phyloP scores from a whole-genome alignment of 1,140 invertebrate genomes.

The Vanessa atalanta region DNA sequence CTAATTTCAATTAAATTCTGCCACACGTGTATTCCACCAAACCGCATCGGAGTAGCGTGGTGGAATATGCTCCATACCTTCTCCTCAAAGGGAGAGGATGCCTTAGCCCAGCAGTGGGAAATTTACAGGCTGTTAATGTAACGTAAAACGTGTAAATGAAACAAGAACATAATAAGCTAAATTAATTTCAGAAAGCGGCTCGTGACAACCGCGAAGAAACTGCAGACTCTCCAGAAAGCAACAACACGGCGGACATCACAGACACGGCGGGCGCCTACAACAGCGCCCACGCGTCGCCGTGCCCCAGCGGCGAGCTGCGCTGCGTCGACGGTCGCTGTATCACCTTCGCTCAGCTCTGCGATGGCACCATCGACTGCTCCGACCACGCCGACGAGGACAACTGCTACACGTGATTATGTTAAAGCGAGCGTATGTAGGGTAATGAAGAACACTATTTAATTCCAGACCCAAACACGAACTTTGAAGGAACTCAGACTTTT shows the following conservation, averaged over 20 bases:
- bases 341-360: constrained; percentile 83
- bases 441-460: too few relatives aligned
- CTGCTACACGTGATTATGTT: constrained; percentile 71
- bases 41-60: too few relatives aligned
- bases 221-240: constrained; percentile 40
- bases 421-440: too few relatives aligned
- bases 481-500: too few relatives aligned
- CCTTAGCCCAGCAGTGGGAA: too few relatives aligned
- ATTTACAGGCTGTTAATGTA: too few relatives aligned
- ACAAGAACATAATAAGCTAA: not conserved
- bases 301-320: constrained; percentile 81
- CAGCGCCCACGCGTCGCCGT: constrained; percentile 77
- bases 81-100: too few relatives aligned
- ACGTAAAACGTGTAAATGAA: not conserved
- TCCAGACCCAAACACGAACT: too few relatives aligned
- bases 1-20: too few relatives aligned
- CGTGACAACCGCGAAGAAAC: constrained; percentile 35
- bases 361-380: constrained; percentile 83
- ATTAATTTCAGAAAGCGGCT: constrained; percentile 49
- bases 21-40: too few relatives aligned
- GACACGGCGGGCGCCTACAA: constrained; percentile 35
- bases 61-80: too few relatives aligned
- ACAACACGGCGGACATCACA: constrained; percentile 35
- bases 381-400: constrained; percentile 84
- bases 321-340: constrained; percentile 84